Percentiles rank a stretch among this genome's conserved stretches.
Evolutionary conservation across 2,797 vertebrate species (phyloP).

Genomic region (Helostoma temminkii): DNA sequence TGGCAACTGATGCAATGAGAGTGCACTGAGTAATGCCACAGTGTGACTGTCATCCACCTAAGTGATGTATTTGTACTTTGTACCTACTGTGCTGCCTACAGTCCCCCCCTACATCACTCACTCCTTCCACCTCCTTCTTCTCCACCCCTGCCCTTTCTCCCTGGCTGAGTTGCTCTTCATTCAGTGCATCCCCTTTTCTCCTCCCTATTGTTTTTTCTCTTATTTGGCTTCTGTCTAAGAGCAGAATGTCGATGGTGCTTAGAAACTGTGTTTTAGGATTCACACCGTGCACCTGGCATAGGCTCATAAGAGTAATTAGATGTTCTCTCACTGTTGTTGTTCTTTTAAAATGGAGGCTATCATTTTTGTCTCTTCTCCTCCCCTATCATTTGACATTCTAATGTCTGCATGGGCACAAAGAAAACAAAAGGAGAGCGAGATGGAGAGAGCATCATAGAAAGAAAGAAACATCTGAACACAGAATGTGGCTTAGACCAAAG

Average conservation of each 20-base stretch:
- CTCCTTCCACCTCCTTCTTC: neutral
- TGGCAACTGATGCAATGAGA: conserved; percentile 18
- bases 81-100: conserved; percentile 11
- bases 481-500: conserved; percentile 26
- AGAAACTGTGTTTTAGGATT: conserved; percentile 53
- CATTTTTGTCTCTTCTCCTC: conserved; percentile 49
- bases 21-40: neutral
- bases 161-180: conserved; percentile 30
- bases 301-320: conserved; percentile 72
- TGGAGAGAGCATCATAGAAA: conserved; percentile 4
- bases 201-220: neutral
- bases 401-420: conserved; percentile 43
- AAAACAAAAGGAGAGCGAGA: conserved; percentile 15
- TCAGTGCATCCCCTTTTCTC: conserved; percentile 11
- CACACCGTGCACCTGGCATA: conserved; percentile 43
- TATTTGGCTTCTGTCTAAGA: conserved; percentile 12
- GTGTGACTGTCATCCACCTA: conserved; percentile 33
- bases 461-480: conserved; percentile 19
- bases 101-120: conserved; percentile 13
- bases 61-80: conserved; percentile 47
- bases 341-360: conserved; percentile 51
- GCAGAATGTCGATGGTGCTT: conserved; percentile 46
- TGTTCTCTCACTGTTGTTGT: conserved; percentile 58
- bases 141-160: conserved; percentile 8
- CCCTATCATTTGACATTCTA: conserved; percentile 61